phyloP scores from a whole-genome alignment of 2,797 vertebrate genomes.

The Sparidentex hasta region DNA sequence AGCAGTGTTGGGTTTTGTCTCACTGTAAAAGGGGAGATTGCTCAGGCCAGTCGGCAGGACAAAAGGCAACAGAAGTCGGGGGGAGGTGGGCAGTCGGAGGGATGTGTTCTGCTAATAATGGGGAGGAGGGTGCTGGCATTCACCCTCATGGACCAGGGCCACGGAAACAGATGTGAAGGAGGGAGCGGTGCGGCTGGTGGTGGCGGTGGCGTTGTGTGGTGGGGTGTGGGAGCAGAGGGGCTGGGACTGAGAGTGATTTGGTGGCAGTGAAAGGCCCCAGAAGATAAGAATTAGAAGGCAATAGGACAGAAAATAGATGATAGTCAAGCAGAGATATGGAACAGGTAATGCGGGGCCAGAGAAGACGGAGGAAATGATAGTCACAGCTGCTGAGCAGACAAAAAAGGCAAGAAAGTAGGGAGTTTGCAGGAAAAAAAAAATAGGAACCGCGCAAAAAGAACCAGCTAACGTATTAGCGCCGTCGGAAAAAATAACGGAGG shows the following conservation, averaged over 20 bases:
- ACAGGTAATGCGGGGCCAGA: constrained; percentile 39
- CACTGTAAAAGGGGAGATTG: constrained; percentile 55
- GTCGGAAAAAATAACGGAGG: constrained; percentile 44
- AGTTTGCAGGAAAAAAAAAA: constrained; percentile 12
- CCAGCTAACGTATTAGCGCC: constrained; percentile 36
- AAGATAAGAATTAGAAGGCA: constrained; percentile 59
- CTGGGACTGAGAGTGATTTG: constrained; percentile 40
- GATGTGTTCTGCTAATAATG: constrained; percentile 77
- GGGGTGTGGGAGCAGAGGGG: constrained; percentile 27
- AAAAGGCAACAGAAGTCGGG: constrained; percentile 78
- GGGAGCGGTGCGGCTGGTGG: constrained; percentile 30
- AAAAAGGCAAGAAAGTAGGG: constrained; percentile 36
- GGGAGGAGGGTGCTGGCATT: constrained; percentile 80
- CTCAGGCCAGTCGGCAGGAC: constrained; percentile 57
- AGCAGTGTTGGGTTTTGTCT: constrained; percentile 64
- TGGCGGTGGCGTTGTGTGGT: constrained; percentile 22
- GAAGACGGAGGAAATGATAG: constrained; percentile 37
- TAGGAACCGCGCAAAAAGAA: neutral
- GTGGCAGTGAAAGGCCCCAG: constrained; percentile 43
- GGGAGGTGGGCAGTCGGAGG: constrained; percentile 64
- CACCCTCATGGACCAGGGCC: constrained; percentile 72
- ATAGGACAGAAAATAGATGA: constrained; percentile 57
- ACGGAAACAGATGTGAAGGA: constrained; percentile 81
- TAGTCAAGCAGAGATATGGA: constrained; percentile 54
- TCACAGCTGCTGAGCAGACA: constrained; percentile 56